Evolutionary conservation across 2,888 invertebrate genomes (phyloP).

Genomic region (Acheta domesticus): DNA sequence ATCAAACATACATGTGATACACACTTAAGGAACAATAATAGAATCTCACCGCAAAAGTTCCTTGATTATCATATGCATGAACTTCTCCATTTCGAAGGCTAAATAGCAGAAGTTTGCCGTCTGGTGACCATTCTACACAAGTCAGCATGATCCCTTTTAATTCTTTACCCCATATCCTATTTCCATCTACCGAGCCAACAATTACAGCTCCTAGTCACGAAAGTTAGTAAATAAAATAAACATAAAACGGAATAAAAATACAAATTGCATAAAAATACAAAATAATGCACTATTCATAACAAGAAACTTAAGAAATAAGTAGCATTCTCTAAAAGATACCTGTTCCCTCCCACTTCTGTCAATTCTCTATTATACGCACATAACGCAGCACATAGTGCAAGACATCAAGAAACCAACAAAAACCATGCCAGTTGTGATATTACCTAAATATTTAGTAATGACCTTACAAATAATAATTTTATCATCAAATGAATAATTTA

Average conservation of each 20-base stretch:
- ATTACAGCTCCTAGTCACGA: constrained; percentile 73
- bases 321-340: too few relatives aligned
- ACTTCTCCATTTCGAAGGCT: constrained; percentile 87
- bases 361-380: too few relatives aligned
- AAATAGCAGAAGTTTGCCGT: constrained; percentile 84
- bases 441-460: too few relatives aligned
- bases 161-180: constrained; percentile 97
- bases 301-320: too few relatives aligned
- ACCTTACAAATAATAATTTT: too few relatives aligned
- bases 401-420: too few relatives aligned
- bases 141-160: constrained; percentile 78
- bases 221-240: constrained; percentile 26
- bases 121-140: constrained; percentile 95
- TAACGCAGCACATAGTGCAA: too few relatives aligned
- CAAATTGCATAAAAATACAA: neutral
- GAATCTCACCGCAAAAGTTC: constrained; percentile 55
- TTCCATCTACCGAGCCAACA: constrained; percentile 95
- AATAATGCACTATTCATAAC: neutral
- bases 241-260: neutral
- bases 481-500: too few relatives aligned
- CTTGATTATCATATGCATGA: constrained; percentile 91
- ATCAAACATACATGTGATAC: too few relatives aligned
- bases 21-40: too few relatives aligned
- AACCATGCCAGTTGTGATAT: too few relatives aligned
- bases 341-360: too few relatives aligned